Conservation (phyloP, 2,113 vertebrate species). For the Romanogobio albipinnatus region DNA sequence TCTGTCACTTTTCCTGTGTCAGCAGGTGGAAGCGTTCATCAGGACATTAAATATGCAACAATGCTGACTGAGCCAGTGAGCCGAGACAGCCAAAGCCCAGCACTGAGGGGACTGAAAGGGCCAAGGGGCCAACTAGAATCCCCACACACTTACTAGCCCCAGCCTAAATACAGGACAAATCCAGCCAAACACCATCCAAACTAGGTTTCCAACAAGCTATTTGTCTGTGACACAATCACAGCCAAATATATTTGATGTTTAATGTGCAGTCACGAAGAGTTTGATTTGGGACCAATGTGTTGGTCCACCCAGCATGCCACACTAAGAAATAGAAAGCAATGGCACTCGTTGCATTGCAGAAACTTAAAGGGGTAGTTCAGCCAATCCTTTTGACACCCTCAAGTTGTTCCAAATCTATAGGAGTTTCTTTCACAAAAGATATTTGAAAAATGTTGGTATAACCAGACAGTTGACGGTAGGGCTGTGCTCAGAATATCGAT, state of each 20-base stretch:
- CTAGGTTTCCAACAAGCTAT: not conserved
- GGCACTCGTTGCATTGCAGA: not conserved
- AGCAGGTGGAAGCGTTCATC: constrained; percentile 97
- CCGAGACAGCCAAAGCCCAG: constrained; percentile 83
- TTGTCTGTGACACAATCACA: not conserved
- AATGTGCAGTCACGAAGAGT: not conserved
- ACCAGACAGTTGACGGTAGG: too few species aligned
- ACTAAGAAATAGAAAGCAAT: not conserved
- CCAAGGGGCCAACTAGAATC: constrained; percentile 61
- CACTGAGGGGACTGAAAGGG: constrained; percentile 60
- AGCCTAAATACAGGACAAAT: constrained; percentile 26
- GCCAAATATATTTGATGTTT: not conserved
- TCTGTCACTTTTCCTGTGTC: constrained; percentile 99
- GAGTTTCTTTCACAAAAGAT: too few species aligned
- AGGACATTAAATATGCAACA: constrained; percentile 99
- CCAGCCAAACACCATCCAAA: not conserved
- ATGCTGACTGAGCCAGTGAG: constrained; percentile 95
- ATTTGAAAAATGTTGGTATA: too few species aligned
- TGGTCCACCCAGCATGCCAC: not conserved
- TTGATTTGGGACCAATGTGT: not conserved
- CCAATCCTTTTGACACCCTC: too few species aligned
- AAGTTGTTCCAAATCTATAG: too few species aligned
- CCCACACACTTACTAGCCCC: constrained; percentile 50
- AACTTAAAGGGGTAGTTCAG: too few species aligned
- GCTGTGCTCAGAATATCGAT: too few species aligned